phyloP scores from a whole-genome alignment of 2,888 invertebrate species.

The Eupithecia subfuscata region DNA sequence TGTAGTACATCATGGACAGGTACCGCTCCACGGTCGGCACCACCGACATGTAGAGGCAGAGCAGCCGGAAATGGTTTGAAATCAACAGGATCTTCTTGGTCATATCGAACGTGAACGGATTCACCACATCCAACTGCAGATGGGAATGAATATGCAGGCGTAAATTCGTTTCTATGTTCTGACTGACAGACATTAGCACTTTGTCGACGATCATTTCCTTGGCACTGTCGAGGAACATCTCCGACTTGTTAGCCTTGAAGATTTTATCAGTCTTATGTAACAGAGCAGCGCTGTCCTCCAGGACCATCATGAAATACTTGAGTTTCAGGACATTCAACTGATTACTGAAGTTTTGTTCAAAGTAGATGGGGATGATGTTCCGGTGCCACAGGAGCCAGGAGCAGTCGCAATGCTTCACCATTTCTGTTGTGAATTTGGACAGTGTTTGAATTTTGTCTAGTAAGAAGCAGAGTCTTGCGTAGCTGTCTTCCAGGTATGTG shows the following conservation, averaged over 20 bases:
- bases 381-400: constrained; percentile 93
- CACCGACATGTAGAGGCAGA: constrained; percentile 85
- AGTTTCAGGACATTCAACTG: constrained; percentile 87
- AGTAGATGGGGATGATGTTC: constrained; percentile 89
- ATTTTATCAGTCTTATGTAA: constrained; percentile 68
- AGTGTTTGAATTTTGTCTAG: constrained; percentile 87
- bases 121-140: constrained; percentile 89
- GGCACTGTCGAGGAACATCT: constrained; percentile 66
- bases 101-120: constrained; percentile 88
- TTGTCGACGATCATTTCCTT: constrained; percentile 80
- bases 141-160: constrained; percentile 96
- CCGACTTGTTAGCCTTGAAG: constrained; percentile 58
- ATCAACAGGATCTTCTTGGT: constrained; percentile 86
- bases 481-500: constrained; percentile 85
- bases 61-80: constrained; percentile 81
- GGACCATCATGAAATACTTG: constrained; percentile 74
- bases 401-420: constrained; percentile 87
- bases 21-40: constrained; percentile 93
- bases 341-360: constrained; percentile 88
- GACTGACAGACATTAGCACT: constrained; percentile 89
- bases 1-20: constrained; percentile 97
- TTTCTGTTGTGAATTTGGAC: constrained; percentile 82
- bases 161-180: constrained; percentile 95
- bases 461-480: constrained; percentile 84
- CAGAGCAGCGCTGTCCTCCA: constrained; percentile 73